phyloP scores from a whole-genome alignment of 2,797 vertebrate genomes.

The Tenualosa ilisha region DNA sequence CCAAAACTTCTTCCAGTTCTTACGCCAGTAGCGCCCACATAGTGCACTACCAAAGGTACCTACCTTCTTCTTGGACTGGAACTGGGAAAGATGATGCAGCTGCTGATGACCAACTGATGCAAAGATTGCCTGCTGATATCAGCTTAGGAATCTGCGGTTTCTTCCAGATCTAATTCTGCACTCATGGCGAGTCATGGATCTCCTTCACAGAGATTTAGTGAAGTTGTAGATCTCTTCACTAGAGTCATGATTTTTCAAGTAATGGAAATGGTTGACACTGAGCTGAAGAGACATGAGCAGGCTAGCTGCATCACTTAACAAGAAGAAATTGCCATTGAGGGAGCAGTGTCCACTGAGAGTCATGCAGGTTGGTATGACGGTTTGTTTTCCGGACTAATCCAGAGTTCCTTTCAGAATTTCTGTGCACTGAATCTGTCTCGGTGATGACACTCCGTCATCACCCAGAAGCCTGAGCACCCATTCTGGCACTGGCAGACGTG shows the following conservation, averaged over 20 bases:
- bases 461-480: not conserved
- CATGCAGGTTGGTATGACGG: not conserved
- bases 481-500: not conserved
- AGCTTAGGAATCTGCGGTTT: not conserved
- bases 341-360: not conserved
- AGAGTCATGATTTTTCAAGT: not conserved
- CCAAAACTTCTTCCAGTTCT: not conserved
- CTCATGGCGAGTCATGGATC: not conserved
- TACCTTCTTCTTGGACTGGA: not conserved
- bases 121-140: not conserved
- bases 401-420: not conserved
- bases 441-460: not conserved
- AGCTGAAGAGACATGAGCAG: not conserved
- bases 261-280: not conserved
- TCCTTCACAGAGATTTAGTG: not conserved
- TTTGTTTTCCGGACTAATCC: not conserved
- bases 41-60: not conserved
- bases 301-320: not conserved
- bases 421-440: not conserved
- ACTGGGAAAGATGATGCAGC: not conserved
- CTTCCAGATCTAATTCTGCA: not conserved
- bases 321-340: too few relatives aligned
- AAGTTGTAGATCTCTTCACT: not conserved
- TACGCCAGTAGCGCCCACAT: not conserved
- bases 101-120: not conserved